Base-by-base conservation (phyloP, 2,113 vertebrate species). In the Apteryx mantelli region DNA sequence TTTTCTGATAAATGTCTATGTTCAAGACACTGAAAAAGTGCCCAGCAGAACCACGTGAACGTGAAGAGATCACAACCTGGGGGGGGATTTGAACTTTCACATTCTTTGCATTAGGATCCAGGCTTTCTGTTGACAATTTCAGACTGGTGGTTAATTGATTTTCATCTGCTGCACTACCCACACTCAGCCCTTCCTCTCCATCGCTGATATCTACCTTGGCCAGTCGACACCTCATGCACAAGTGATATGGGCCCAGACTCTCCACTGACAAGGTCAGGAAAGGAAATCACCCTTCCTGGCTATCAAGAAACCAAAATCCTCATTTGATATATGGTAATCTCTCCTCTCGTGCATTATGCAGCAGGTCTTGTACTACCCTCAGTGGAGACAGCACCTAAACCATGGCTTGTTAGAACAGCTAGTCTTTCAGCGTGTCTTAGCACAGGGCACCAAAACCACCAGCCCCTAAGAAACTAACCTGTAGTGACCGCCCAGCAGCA, bases 311-410 rank as follows among this genome's bases (percentile, higher is more conserved):
- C 17, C 66, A 61, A 77, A 89, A 11, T 8, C 44, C 68, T 90
- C 14, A 56, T 10, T 3, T 3, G 1, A 6, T 60, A 34, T 11
- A 34, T 8, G 36, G 8, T 7, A n/a, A 52, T 2, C 26, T 61
- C 42, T 38, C 1, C 56, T 30, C 28, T 58, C 30, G 28, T 60
- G 0, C 13, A 42, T 58, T 16, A 60, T 12, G 6, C 36, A 52
- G 58, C 79, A 56, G 56, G 48, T 46, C 64, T 26, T 17, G n/a
- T 38, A 7, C 38, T 13, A n/a, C 1, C 25, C 1, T 30, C 3
- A 5, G 22, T 3, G 55, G n/a, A 53, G 44, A n/a, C 7, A 40
- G 42, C 82, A 88, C 48, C 34, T 36, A 76, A 85, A 28, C 32
- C 82, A n/a, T 0, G 53, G 38, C 17, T 32, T 8, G 30, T 24